A percentile compares a stretch with the other conserved stretches of the same genome.
Evolutionary conservation across 1,140 invertebrate species (phyloP).

Genomic region (Drosophila novamexicana): DNA sequence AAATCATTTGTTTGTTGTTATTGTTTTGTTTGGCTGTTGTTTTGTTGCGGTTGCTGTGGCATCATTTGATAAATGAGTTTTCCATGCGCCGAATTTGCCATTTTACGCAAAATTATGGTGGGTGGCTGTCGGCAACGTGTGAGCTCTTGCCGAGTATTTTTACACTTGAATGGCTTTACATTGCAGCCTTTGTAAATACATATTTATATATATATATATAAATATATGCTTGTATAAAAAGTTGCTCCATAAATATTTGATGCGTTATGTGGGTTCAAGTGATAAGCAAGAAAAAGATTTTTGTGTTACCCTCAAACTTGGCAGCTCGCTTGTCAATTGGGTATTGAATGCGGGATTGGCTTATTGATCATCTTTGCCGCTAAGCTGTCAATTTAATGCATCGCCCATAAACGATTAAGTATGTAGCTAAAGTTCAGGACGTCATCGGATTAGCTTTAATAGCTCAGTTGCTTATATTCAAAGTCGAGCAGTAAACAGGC

Average conservation of each 20-base stretch:
- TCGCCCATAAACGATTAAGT: conserved; percentile 41
- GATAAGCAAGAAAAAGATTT: conserved; percentile 39
- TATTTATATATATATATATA: neutral
- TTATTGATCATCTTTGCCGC: conserved; percentile 66
- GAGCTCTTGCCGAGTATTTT: conserved; percentile 37
- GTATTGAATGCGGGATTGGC: conserved; percentile 50
- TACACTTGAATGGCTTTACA: conserved; percentile 61
- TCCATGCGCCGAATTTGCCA: conserved; percentile 55
- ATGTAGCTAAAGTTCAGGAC: conserved; percentile 39
- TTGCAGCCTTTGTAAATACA: conserved; percentile 34
- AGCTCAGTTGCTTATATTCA: conserved; percentile 35
- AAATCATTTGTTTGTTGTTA: conserved; percentile 68
- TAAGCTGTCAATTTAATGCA: conserved; percentile 63
- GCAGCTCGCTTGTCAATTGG: conserved; percentile 56
- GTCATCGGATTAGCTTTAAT: conserved; percentile 61
- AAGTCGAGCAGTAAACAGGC: conserved; percentile 24
- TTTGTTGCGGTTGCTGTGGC: conserved; percentile 34
- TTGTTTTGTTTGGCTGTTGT: conserved; percentile 31
- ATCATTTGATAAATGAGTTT: conserved; percentile 72
- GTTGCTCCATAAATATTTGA: conserved; percentile 32
- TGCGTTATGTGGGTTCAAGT: conserved; percentile 30
- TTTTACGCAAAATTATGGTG: conserved; percentile 43
- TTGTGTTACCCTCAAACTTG: conserved; percentile 12
- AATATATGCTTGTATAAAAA: neutral
- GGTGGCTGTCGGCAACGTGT: conserved; percentile 8